Conservation (phyloP, 2,888 invertebrate genomes). For the Sericinus montela region DNA sequence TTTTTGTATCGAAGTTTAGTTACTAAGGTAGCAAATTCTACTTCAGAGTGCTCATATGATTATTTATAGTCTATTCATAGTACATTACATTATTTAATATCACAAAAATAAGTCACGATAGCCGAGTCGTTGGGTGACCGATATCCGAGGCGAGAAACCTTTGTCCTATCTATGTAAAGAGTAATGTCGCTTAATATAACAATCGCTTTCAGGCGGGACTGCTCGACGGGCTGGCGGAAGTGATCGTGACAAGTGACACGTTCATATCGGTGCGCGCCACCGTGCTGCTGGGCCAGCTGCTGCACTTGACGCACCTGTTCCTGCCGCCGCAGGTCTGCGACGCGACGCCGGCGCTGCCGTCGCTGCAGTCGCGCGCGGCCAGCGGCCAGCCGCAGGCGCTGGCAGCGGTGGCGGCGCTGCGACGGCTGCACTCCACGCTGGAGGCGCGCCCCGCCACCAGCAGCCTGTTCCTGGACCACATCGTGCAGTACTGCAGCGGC, state of each 20-base stretch:
- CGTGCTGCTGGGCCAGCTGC: conserved; percentile 91
- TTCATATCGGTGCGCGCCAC: conserved; percentile 95
- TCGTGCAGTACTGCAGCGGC: conserved; percentile 81
- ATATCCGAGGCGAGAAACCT: too few species aligned
- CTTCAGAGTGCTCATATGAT: too few species aligned
- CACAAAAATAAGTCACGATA: too few species aligned
- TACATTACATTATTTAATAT: too few species aligned
- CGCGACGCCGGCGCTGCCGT: conserved; percentile 90
- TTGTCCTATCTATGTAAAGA: too few species aligned
- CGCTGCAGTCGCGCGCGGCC: conserved; percentile 88
- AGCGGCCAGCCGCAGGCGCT: conserved; percentile 89
- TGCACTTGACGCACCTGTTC: conserved; percentile 91
- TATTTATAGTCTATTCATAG: too few species aligned
- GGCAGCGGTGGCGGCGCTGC: conserved; percentile 89
- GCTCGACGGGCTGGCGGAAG: conserved; percentile 93
- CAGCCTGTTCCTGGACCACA: conserved; percentile 90
- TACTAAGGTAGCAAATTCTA: too few species aligned
- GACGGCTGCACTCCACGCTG: conserved; percentile 88
- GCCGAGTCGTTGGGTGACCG: too few species aligned
- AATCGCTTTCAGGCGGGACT: conserved; percentile 82
- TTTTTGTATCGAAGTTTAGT: too few species aligned
- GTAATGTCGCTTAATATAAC: too few species aligned
- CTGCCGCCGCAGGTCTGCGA: conserved; percentile 93
- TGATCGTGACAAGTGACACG: conserved; percentile 92
- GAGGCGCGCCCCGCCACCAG: conserved; percentile 89